Conservation (phyloP, 1,140 invertebrate genomes). For the Chlorops oryzae region DNA sequence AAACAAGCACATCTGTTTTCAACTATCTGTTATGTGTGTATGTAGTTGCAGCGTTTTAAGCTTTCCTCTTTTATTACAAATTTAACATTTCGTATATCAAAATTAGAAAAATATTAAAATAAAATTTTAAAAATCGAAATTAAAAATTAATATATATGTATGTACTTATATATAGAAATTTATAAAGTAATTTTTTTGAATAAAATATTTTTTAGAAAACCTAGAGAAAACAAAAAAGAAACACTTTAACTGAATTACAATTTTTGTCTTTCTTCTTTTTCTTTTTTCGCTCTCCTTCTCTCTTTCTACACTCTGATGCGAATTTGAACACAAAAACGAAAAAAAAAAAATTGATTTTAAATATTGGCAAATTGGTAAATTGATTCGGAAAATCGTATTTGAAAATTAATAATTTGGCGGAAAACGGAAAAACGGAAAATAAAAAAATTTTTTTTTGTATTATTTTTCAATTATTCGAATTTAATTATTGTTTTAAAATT, state of each 20-base stretch:
- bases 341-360: slow-evolving; percentile 2
- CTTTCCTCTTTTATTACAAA: too few relatives aligned
- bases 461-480: too few relatives aligned
- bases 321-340: not conserved
- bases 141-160: not conserved
- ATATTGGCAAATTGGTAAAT: not conserved
- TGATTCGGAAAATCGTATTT: too few relatives aligned
- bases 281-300: not conserved
- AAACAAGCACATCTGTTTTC: too few relatives aligned
- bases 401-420: slow-evolving; percentile 1
- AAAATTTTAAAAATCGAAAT: slow-evolving; percentile 19
- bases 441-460: not conserved
- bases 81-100: slow-evolving; percentile 1
- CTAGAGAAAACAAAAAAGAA: not conserved
- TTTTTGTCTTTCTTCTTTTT: not conserved
- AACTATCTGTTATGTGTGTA: too few relatives aligned
- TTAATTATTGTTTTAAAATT: too few relatives aligned
- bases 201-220: not conserved
- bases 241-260: not conserved
- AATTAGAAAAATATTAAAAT: slow-evolving; percentile 16
- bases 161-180: not conserved
- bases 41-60: too few relatives aligned
- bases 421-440: not conserved
- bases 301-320: not conserved
- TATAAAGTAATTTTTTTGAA: not conserved